Percentiles rank a stretch among this genome's conserved stretches.
These are phyloP conservation scores for Lerema accius DNA, from an alignment of 1,140 invertebrate genomes.

Conservation along the genomic window DNA sequence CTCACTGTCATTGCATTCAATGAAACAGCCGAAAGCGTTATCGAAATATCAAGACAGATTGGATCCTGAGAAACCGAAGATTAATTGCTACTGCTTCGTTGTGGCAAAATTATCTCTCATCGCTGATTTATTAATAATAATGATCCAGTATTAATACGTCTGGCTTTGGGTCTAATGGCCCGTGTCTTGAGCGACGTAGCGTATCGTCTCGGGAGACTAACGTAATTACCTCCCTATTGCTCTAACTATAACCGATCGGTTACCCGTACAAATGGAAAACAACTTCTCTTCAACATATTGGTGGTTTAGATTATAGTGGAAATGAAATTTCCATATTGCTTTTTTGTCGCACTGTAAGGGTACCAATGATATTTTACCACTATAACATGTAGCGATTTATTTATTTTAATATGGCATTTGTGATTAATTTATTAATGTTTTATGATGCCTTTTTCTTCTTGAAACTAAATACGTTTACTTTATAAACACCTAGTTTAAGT, in stretches of 20 bases:
- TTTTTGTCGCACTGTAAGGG: too few relatives aligned
- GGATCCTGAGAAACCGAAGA: conserved; percentile 23
- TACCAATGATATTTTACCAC: too few relatives aligned
- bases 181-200: conserved; percentile 42
- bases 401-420: neutral
- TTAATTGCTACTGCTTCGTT: conserved; percentile 27
- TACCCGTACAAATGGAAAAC: conserved; percentile 3
- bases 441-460: too few relatives aligned
- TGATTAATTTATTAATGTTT: too few relatives aligned
- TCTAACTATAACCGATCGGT: conserved; percentile 22
- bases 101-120: conserved; percentile 35
- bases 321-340: neutral
- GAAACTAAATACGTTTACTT: too few relatives aligned
- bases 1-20: neutral
- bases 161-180: conserved; percentile 49
- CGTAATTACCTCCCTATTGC: conserved; percentile 22
- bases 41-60: conserved; percentile 26
- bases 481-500: too few relatives aligned
- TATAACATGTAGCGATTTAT: too few relatives aligned
- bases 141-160: conserved; percentile 54
- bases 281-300: neutral
- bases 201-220: conserved; percentile 44
- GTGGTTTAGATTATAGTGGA: neutral
- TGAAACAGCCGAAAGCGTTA: conserved; percentile 14
- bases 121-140: conserved; percentile 50